Conservation (phyloP, 1,140 invertebrate genomes). For the Holotrichia oblita region DNA sequence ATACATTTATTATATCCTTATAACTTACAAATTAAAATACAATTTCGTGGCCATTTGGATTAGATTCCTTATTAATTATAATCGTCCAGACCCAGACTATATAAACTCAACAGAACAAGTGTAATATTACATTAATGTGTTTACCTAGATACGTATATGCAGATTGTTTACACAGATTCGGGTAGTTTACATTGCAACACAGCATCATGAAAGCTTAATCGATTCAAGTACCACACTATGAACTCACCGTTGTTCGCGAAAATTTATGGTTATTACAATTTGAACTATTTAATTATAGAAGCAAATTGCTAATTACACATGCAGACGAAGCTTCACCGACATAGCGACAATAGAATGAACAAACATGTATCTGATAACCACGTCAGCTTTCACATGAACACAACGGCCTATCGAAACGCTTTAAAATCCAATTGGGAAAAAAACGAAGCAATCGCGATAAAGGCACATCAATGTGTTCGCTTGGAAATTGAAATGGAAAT, state of each 20-base stretch:
- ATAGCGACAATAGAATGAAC: background rate
- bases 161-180: background rate
- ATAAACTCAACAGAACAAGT: no score
- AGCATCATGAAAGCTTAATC: background rate
- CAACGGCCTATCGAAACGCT: background rate
- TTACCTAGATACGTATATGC: background rate
- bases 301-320: slow-evolving; percentile 7
- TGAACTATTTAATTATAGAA: slow-evolving; percentile 18
- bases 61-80: no score
- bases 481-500: slow-evolving; percentile 18
- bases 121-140: background rate
- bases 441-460: background rate
- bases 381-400: background rate
- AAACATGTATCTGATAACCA: background rate
- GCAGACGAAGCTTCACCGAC: background rate
- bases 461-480: background rate
- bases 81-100: no score
- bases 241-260: background rate
- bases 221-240: slow-evolving; percentile 1
- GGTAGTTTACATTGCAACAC: background rate
- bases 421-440: background rate
- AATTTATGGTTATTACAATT: slow-evolving; percentile 10
- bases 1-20: no score
- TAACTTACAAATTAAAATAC: no score
- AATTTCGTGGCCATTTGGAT: no score